Percentiles rank a stretch among this genome's conserved stretches.
Evolutionary conservation across 1,140 invertebrate species (phyloP).

Genomic region (Bombus turneri): DNA sequence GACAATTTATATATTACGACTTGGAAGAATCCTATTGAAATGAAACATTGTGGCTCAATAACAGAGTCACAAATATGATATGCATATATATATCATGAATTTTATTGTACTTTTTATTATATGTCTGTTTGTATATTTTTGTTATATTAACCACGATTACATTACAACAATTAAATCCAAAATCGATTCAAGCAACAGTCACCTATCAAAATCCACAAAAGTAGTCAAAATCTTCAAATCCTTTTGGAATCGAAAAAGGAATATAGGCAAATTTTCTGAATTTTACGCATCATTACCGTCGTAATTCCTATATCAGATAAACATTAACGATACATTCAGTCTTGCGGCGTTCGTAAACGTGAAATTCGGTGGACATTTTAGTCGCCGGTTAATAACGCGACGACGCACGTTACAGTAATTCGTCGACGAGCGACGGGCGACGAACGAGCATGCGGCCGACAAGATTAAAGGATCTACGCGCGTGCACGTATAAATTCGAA

Average conservation of each 20-base stretch:
- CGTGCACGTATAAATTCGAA: slow-evolving; percentile 54
- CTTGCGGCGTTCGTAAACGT: background rate
- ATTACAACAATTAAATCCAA: no score
- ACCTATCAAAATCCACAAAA: no score
- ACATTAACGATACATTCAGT: background rate
- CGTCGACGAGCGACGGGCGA: slow-evolving; percentile 2
- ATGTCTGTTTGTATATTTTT: no score
- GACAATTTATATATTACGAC: background rate
- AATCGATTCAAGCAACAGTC: no score
- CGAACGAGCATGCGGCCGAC: background rate
- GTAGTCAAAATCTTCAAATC: no score
- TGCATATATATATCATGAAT: no score
- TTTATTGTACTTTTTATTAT: no score
- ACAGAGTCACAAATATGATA: no score
- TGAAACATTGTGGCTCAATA: no score
- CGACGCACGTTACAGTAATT: slow-evolving; percentile 27
- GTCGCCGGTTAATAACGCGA: slow-evolving; percentile 39
- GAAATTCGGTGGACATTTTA: slow-evolving; percentile 23
- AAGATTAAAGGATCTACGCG: slow-evolving; percentile 59
- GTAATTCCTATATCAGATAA: background rate
- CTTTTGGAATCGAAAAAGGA: background rate
- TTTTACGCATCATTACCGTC: background rate
- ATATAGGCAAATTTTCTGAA: background rate
- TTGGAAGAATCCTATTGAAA: background rate
- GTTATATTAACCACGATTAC: no score